Conservation (phyloP, 2,888 invertebrate species). For the Rhamphomyia laevipes region DNA sequence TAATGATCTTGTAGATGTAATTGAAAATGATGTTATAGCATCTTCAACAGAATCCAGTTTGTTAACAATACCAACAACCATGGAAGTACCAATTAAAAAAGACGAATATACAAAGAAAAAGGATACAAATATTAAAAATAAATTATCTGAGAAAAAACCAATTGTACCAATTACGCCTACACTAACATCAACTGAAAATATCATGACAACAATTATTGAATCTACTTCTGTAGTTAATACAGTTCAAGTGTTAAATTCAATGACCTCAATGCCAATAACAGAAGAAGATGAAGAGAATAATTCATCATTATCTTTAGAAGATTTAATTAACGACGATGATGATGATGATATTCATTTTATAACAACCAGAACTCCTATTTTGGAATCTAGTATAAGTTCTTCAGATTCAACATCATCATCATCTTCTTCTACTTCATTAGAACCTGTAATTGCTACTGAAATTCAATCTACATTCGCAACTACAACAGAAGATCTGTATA, state of each 20-base stretch:
- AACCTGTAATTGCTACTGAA: constrained; percentile 1
- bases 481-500: constrained; percentile 5
- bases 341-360: constrained; percentile 8
- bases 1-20: constrained; percentile 13
- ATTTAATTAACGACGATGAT: constrained; percentile 29
- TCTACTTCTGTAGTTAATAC: constrained; percentile 30
- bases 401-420: constrained; percentile 6
- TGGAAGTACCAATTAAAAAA: constrained; percentile 22
- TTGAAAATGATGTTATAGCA: constrained; percentile 25
- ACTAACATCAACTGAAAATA: constrained; percentile 23
- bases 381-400: constrained; percentile 12
- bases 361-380: neutral
- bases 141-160: constrained; percentile 26
- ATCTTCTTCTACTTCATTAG: neutral
- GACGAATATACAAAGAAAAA: constrained; percentile 30
- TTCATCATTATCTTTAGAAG: constrained; percentile 18
- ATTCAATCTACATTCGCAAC: constrained; percentile 10
- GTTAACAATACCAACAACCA: constrained; percentile 6
- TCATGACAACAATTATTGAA: constrained; percentile 25
- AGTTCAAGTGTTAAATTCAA: constrained; percentile 12
- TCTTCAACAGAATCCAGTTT: constrained; percentile 7
- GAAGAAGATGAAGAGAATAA: constrained; percentile 27
- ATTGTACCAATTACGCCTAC: constrained; percentile 26
- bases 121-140: constrained; percentile 26
- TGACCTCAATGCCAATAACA: constrained; percentile 26